Evolutionary conservation across 2,888 invertebrate species (phyloP).

Genomic region (Ptilodon capucinus): DNA sequence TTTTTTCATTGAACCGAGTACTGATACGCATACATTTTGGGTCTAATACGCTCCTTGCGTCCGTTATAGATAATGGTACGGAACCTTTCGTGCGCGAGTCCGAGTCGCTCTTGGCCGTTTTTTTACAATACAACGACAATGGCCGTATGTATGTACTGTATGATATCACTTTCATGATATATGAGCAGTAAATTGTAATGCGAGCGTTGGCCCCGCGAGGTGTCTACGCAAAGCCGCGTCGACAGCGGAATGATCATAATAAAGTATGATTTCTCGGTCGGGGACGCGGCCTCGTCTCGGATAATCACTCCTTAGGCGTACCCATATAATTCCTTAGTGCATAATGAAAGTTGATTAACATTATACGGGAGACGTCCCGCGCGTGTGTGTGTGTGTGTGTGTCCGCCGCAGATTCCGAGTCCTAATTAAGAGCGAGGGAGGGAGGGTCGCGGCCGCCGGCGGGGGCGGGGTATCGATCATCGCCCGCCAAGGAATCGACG

Average conservation of each 20-base stretch:
- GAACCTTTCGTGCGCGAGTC: no score
- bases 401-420: constrained; percentile 93
- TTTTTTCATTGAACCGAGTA: no score
- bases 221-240: constrained; percentile 60
- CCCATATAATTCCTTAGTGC: constrained; percentile 83
- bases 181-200: constrained; percentile 76
- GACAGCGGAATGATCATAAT: constrained; percentile 74
- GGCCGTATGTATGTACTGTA: no score
- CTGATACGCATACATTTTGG: no score
- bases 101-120: no score
- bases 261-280: constrained; percentile 81
- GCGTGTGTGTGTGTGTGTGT: constrained; percentile 80
- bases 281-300: constrained; percentile 74
- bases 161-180: constrained; percentile 59
- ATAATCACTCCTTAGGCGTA: constrained; percentile 82
- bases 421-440: constrained; percentile 91
- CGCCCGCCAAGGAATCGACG: constrained; percentile 80
- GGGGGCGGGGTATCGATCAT: constrained; percentile 80
- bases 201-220: constrained; percentile 65
- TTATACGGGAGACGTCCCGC: constrained; percentile 52
- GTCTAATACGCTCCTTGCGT: no score
- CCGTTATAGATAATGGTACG: no score
- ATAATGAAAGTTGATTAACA: constrained; percentile 83
- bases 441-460: constrained; percentile 69
- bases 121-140: constrained; percentile 11